Evolutionary conservation across 2,113 vertebrate species (phyloP).

Genomic region (Nycticebus coucang): DNA sequence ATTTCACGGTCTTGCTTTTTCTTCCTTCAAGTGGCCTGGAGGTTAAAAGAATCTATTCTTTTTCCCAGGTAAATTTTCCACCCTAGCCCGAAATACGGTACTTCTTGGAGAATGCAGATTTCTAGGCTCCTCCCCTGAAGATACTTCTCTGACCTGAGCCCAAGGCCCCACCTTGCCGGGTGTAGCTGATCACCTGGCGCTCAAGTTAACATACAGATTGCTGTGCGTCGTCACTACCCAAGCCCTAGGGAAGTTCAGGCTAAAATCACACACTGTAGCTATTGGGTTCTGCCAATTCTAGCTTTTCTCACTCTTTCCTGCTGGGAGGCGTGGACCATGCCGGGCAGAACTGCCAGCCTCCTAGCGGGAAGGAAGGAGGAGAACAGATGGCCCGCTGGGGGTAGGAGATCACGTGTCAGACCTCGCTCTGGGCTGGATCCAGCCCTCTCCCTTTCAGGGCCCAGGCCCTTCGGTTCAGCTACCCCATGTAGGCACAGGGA

Average conservation of each 20-base stretch:
- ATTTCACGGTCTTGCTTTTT: background rate
- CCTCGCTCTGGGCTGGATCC: conserved; percentile 50
- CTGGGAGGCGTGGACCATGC: conserved; percentile 62
- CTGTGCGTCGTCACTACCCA: background rate
- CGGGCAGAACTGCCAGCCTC: conserved; percentile 69
- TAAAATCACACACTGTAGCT: background rate
- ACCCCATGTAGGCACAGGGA: background rate
- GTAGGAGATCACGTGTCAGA: conserved; percentile 69
- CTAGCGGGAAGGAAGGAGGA: conserved; percentile 58
- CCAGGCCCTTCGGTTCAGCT: background rate
- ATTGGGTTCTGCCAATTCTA: conserved; percentile 24
- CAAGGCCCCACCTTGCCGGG: background rate
- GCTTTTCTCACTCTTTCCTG: conserved; percentile 56
- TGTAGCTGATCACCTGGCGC: background rate
- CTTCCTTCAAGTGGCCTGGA: background rate
- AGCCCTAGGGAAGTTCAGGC: background rate
- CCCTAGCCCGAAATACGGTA: background rate
- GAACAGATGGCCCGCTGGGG: conserved; percentile 78
- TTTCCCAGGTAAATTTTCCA: background rate
- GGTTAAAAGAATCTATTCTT: background rate
- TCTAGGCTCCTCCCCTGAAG: background rate
- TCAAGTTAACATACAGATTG: background rate
- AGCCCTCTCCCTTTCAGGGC: conserved; percentile 28
- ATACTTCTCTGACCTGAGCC: background rate
- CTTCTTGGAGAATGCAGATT: background rate